A percentile compares a stretch with the other conserved stretches of the same genome.
Conservation (phyloP, 2,888 invertebrate species). For the Meghimatium bilineatum region DNA sequence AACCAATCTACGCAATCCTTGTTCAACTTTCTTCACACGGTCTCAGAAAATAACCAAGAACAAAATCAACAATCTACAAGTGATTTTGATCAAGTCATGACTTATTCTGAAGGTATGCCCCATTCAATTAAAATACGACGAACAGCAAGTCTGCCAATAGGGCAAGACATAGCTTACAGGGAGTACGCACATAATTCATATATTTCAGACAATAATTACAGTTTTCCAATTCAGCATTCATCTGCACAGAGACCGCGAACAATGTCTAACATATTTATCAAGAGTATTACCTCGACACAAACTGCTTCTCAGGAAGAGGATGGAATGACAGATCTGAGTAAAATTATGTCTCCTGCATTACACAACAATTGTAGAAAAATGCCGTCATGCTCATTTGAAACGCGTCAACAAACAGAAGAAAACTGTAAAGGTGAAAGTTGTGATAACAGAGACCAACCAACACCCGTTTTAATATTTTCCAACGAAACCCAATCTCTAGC, state of each 20-base stretch:
- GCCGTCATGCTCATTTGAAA: slow-evolving; percentile 1
- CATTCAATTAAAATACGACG: not conserved
- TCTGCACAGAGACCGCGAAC: not conserved
- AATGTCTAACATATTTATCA: not conserved
- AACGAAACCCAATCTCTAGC: not conserved
- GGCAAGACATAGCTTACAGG: not conserved
- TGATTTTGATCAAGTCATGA: not conserved
- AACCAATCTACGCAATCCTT: not conserved
- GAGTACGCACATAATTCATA: not conserved
- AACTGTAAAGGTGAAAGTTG: not conserved
- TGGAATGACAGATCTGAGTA: not conserved
- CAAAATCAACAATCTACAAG: not conserved
- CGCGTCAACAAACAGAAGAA: not conserved
- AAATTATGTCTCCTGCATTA: not conserved
- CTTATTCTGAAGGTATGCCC: not conserved
- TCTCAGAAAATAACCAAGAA: not conserved
- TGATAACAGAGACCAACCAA: not conserved
- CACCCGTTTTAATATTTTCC: not conserved
- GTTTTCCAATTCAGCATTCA: not conserved
- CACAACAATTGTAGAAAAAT: not conserved
- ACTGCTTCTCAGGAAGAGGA: no score
- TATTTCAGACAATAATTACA: not conserved
- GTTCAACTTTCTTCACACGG: not conserved
- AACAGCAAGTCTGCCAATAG: not conserved
- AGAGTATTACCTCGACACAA: not conserved